Evolutionary conservation across 1,140 invertebrate genomes (phyloP).

Genomic region (Phthorimaea operculella): DNA sequence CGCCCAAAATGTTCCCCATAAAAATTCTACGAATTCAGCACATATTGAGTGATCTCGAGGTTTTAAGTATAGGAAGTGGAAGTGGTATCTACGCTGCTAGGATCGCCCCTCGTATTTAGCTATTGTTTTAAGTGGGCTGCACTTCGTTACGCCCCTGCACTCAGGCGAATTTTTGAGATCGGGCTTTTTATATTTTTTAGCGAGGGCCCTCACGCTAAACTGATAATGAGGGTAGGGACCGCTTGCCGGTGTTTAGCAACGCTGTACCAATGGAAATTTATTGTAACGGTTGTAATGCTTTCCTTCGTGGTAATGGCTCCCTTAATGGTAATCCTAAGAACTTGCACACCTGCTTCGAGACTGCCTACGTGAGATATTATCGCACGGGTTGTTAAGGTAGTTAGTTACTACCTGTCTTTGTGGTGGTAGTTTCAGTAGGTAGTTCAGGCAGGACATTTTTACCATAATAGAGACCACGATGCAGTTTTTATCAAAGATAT

Average conservation of each 20-base stretch:
- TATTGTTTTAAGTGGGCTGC: constrained; percentile 64
- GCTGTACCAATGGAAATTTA: constrained; percentile 52
- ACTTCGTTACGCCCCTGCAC: constrained; percentile 59
- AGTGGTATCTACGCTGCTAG: constrained; percentile 25
- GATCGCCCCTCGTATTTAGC: constrained; percentile 50
- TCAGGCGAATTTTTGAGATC: constrained; percentile 49
- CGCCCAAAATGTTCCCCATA: constrained; percentile 40
- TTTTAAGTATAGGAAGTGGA: constrained; percentile 44
- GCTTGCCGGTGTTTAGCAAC: constrained; percentile 32
- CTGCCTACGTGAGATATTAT: neutral
- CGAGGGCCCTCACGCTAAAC: constrained; percentile 47
- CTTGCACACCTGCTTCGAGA: constrained; percentile 37
- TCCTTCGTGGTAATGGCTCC: constrained; percentile 42
- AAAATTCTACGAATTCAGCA: constrained; percentile 62
- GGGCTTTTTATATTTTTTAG: constrained; percentile 46
- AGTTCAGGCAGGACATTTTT: too few species aligned
- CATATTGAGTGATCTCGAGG: constrained; percentile 55
- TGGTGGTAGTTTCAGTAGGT: too few species aligned
- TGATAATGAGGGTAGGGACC: constrained; percentile 56
- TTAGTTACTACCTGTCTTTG: too few species aligned
- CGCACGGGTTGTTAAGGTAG: neutral
- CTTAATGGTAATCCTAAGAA: constrained; percentile 41
- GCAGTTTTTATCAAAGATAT: too few species aligned
- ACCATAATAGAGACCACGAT: too few species aligned
- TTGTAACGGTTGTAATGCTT: constrained; percentile 46